Conservation (phyloP, 2,797 vertebrate species). For the Sternotherus odoratus region DNA sequence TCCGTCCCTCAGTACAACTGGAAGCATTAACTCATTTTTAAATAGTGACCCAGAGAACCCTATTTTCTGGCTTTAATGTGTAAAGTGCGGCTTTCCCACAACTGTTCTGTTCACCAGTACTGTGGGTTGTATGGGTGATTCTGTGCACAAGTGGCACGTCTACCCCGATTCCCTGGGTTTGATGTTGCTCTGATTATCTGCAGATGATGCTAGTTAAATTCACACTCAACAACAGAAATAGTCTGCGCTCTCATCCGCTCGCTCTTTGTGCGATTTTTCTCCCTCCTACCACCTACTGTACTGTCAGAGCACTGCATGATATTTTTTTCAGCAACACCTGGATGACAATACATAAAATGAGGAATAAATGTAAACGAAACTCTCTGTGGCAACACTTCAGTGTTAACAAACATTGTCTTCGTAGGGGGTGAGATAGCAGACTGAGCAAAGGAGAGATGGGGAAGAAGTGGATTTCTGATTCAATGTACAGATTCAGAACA, state of each 20-base stretch:
- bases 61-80: accelerated
- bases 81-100: accelerated
- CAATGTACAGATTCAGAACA: neutral
- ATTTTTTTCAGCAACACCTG: accelerated
- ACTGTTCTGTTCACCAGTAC: neutral
- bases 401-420: neutral
- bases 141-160: accelerated
- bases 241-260: no score
- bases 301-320: neutral
- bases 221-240: neutral
- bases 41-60: accelerated
- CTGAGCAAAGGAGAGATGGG: neutral
- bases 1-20: neutral
- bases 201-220: accelerated
- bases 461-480: neutral
- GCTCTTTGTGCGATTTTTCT: accelerated
- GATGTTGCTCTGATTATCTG: accelerated
- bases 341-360: accelerated
- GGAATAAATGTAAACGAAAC: accelerated
- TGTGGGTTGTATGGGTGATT: accelerated
- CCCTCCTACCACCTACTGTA: neutral
- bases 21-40: neutral
- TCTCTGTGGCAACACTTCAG: accelerated
- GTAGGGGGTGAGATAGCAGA: accelerated
- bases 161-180: accelerated